Base-by-base conservation (phyloP, 2,888 invertebrate species). In the Amphipyra berbera region DNA sequence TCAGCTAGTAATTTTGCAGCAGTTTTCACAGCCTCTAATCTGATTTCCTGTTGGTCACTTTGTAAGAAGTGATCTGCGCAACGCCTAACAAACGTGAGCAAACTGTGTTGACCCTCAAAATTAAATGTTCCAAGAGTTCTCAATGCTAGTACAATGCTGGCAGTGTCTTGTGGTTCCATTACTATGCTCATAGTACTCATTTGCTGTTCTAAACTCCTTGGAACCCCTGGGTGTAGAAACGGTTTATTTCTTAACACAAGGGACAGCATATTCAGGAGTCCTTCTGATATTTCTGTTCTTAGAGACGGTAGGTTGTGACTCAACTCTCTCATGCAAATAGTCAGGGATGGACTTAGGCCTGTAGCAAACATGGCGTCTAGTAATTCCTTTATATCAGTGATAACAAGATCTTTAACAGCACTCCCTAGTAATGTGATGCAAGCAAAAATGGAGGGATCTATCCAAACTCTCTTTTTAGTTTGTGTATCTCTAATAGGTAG, bases 331-430 rank as follows among this genome's bases (percentile, higher is more conserved):
- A 99, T 93, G 57, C 99, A 98, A 40, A 98, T 97, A 0, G 99
- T 99, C 61, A 99, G 94, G 0, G 98, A 97, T 9, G 98, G 97
- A 78, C 98, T 98, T 0, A 99, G 95, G 0, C 99, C 99, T 6
- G 98, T 98, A 0, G 97, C 97, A 85, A 99, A 96, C 98, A 99
- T 98, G 47, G 97, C 97, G 75, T 98, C 98, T 33, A 99, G 92
- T 44, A 99, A 95, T 62, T 98, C 97, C 61, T 96, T 96, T 5
- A 99, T 97, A 78, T 98, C 98, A 75, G 95, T 92, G 7, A 96
- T 96, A 12, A 98, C 97, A 37, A 96, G 95, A 27, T 97, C 96
- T 71, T 97, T 97, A 0, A 98, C 97, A 0, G 99, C 98, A 88
- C 98, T 97, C 0, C 98, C 98, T 7, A 99, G 91, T 73, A 99